Conservation (phyloP, 2,797 vertebrate species). For the Enteromius thamalakanensis region DNA sequence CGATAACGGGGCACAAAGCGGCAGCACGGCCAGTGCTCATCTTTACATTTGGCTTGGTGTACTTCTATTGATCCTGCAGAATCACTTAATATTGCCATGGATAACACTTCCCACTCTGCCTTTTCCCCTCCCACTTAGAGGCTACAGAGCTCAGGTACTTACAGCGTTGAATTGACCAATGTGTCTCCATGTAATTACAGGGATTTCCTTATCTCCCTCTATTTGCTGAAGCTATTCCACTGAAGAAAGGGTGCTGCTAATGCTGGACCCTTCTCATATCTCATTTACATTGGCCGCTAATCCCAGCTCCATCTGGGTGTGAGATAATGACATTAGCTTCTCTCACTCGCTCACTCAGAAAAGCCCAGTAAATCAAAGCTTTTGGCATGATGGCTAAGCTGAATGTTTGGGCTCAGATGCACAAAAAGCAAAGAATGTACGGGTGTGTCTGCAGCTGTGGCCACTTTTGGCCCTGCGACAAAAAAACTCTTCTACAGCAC, state of each 20-base stretch:
- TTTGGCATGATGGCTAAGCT: background rate
- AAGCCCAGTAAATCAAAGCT: slow-evolving; percentile 26
- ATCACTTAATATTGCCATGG: slow-evolving; percentile 64
- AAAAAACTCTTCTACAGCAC: background rate
- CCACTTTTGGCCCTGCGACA: background rate
- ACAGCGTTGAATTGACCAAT: slow-evolving; percentile 85
- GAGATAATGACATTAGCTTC: slow-evolving; percentile 79
- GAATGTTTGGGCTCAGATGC: background rate
- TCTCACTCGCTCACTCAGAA: slow-evolving; percentile 32
- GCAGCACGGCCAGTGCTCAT: slow-evolving; percentile 69
- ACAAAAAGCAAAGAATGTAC: background rate
- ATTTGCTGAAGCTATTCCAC: slow-evolving; percentile 82
- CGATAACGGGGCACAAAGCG: slow-evolving; percentile 82
- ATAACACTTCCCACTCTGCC: slow-evolving; percentile 55
- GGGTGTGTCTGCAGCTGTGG: background rate
- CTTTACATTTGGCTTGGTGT: slow-evolving; percentile 78
- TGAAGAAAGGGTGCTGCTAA: slow-evolving; percentile 76
- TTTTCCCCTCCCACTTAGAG: slow-evolving; percentile 52
- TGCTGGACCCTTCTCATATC: slow-evolving; percentile 78
- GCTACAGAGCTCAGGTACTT: slow-evolving; percentile 73
- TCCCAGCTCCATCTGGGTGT: slow-evolving; percentile 77
- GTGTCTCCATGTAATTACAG: slow-evolving; percentile 87
- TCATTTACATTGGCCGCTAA: slow-evolving; percentile 86
- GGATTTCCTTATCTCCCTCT: slow-evolving; percentile 87
- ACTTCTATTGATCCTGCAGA: slow-evolving; percentile 79